Evolutionary conservation across 2,888 invertebrate species (phyloP).

Genomic region (Diplolepis rosae): DNA sequence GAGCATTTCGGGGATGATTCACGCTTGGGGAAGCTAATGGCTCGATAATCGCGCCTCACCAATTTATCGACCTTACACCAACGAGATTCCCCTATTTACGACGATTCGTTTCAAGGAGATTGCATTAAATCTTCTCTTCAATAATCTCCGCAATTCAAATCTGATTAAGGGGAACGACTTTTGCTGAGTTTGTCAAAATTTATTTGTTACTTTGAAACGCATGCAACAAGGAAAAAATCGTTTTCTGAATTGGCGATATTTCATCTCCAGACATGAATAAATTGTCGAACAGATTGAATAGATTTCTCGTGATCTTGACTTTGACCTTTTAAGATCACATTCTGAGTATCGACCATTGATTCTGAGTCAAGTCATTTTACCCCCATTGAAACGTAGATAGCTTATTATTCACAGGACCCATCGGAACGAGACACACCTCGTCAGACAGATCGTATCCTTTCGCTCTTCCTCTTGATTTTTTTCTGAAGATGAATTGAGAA

Average conservation of each 20-base stretch:
- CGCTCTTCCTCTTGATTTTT: conserved; percentile 31
- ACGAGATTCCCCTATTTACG: conserved; percentile 39
- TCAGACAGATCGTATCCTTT: conserved; percentile 30
- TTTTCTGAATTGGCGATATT: background rate
- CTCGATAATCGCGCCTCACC: conserved; percentile 40
- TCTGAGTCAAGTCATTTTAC: background rate
- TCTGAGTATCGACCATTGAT: conserved; percentile 12
- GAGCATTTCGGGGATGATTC: conserved; percentile 40
- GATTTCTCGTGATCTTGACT: background rate
- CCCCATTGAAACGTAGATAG: conserved; percentile 21
- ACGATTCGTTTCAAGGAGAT: conserved; percentile 33
- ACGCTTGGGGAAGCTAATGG: conserved; percentile 37
- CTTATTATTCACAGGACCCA: conserved; percentile 19
- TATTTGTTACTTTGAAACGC: conserved; percentile 10
- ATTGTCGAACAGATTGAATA: background rate
- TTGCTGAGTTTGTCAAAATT: conserved; percentile 24
- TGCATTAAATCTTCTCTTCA: conserved; percentile 28
- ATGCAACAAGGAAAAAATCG: conserved; percentile 20
- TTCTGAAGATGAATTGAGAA: conserved; percentile 31
- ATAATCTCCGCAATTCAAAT: conserved; percentile 28
- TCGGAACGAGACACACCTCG: conserved; percentile 26
- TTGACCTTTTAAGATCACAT: conserved; percentile 3
- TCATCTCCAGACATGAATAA: background rate
- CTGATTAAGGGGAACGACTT: conserved; percentile 24
- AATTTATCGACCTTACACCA: conserved; percentile 40